Conservation (phyloP, 1,140 invertebrate genomes). For the Bombus huntii region DNA sequence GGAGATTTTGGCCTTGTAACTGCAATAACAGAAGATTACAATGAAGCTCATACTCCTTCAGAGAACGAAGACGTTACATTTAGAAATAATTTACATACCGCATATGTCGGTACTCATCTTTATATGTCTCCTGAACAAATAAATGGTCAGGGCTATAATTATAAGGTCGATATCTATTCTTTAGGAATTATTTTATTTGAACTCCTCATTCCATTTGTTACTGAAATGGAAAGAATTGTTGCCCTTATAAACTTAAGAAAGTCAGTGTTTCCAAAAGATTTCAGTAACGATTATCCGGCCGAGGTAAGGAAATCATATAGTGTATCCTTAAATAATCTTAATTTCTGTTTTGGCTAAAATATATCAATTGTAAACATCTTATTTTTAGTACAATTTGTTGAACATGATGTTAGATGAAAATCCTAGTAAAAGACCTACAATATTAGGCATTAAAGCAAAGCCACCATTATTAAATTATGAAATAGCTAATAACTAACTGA, state of each 20-base stretch:
- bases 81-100: conserved; percentile 84
- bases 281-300: conserved; percentile 85
- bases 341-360: background rate
- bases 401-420: conserved; percentile 89
- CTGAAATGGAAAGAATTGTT: conserved; percentile 93
- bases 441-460: conserved; percentile 86
- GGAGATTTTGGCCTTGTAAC: conserved; percentile 98
- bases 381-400: conserved; percentile 87
- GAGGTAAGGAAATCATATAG: conserved; percentile 84
- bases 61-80: conserved; percentile 58
- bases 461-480: conserved; percentile 78
- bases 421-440: conserved; percentile 89
- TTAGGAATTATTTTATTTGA: conserved; percentile 97
- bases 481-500: conserved; percentile 29
- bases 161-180: conserved; percentile 98
- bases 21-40: conserved; percentile 87
- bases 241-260: conserved; percentile 86
- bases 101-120: conserved; percentile 92
- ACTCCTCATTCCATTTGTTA: conserved; percentile 93
- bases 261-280: conserved; percentile 88
- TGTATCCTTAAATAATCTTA: background rate
- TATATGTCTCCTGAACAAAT: conserved; percentile 99
- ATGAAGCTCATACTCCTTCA: conserved; percentile 76
- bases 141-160: conserved; percentile 90
- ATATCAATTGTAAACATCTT: conserved; percentile 27